Conservation (phyloP, 2,113 vertebrate species). For the Smithornis capensis region DNA sequence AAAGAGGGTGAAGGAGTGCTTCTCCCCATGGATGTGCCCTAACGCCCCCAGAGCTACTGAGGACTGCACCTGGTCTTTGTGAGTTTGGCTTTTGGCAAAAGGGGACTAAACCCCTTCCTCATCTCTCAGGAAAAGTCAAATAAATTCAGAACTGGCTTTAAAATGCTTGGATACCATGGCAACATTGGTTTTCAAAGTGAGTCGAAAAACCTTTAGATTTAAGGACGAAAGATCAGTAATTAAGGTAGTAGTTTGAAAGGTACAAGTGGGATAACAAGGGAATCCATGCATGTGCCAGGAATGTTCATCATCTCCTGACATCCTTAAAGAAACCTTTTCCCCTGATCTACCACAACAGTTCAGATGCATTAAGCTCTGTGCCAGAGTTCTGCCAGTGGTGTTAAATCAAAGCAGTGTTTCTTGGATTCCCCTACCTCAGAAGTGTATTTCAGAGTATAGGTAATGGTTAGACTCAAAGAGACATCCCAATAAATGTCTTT, state of each 20-base stretch:
- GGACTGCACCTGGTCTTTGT: rapidly evolving
- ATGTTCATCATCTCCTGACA: background rate
- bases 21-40: background rate
- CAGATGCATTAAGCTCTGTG: background rate
- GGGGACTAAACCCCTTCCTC: background rate
- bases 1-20: background rate
- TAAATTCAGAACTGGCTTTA: background rate
- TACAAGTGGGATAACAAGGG: background rate
- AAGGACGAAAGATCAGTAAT: background rate
- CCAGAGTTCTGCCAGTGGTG: background rate
- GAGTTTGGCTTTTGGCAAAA: background rate
- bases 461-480: background rate
- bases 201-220: background rate
- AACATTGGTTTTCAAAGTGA: background rate
- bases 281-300: background rate
- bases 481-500: background rate
- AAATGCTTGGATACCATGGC: background rate
- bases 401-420: background rate
- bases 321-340: background rate
- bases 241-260: background rate
- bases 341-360: background rate
- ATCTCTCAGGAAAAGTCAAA: background rate
- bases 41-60: background rate
- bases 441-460: background rate
- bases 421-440: background rate